These are phyloP conservation scores for Zele albiditarsus DNA, from an alignment of 2,888 invertebrate genomes.

Conservation along the genomic window DNA sequence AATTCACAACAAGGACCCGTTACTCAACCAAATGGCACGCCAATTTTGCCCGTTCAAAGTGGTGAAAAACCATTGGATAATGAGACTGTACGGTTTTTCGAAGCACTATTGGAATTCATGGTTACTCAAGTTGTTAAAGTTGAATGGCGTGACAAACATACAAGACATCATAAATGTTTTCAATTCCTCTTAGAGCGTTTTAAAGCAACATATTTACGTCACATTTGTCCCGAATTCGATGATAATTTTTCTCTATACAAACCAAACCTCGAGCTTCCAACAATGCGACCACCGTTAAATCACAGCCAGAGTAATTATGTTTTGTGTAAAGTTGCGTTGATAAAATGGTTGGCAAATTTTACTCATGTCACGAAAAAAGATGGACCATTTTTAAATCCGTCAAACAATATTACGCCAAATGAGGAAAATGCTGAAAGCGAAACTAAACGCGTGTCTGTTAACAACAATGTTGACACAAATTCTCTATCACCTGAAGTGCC, in stretches of 20 bases:
- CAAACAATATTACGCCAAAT: conserved; percentile 68
- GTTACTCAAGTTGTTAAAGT: conserved; percentile 92
- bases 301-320: conserved; percentile 75
- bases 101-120: conserved; percentile 91
- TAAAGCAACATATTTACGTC: conserved; percentile 90
- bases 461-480: conserved; percentile 68
- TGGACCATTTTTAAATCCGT: conserved; percentile 69
- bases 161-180: conserved; percentile 88
- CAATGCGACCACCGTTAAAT: conserved; percentile 79
- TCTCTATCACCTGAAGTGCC: conserved; percentile 63
- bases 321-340: conserved; percentile 86
- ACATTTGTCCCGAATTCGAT: conserved; percentile 92
- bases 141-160: conserved; percentile 90
- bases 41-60: conserved; percentile 86
- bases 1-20: conserved; percentile 82
- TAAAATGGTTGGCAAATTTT: conserved; percentile 92
- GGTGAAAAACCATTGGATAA: conserved; percentile 91
- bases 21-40: conserved; percentile 83
- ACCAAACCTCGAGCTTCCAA: conserved; percentile 86
- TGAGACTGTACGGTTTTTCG: conserved; percentile 88
- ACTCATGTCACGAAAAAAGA: conserved; percentile 84
- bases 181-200: conserved; percentile 94
- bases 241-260: conserved; percentile 86
- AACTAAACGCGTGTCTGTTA: conserved; percentile 71
- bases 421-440: conserved; percentile 71